Evolutionary conservation across 2,797 vertebrate genomes (phyloP).

Genomic region (Hirundo rustica): DNA sequence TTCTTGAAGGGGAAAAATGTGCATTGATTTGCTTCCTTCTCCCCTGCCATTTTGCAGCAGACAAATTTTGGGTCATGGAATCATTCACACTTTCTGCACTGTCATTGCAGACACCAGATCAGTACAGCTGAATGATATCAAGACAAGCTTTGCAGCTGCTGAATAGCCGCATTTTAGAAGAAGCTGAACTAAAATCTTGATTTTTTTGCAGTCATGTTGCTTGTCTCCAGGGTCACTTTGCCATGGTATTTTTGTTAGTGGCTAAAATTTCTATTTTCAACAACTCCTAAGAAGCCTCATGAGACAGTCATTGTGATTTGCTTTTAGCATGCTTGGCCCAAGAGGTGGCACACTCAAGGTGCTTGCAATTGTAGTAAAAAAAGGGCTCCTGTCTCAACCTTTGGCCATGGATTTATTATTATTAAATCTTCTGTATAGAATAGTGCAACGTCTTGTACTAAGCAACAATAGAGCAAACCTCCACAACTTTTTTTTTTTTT

Average conservation of each 20-base stretch:
- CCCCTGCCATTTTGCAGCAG: neutral
- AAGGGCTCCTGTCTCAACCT: neutral
- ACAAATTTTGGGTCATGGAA: neutral
- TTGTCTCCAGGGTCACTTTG: neutral
- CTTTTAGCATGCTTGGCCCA: neutral
- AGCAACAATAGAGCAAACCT: neutral
- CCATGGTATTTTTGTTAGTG: neutral
- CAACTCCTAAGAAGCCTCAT: neutral
- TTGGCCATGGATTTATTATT: neutral
- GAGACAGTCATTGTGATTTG: neutral
- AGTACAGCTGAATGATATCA: neutral
- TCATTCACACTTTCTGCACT: neutral
- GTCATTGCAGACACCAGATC: neutral
- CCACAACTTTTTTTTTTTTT: neutral
- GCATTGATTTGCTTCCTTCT: neutral
- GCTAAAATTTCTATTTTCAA: neutral
- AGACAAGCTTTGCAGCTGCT: neutral
- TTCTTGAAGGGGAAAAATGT: neutral
- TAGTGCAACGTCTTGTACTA: neutral
- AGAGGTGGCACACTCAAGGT: neutral
- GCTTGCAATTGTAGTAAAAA: neutral
- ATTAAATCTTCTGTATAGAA: neutral
- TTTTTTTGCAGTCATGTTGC: neutral
- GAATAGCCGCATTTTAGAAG: neutral
- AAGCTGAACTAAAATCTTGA: neutral